Evolutionary conservation across 2,113 vertebrate species (phyloP), one percentile per base, ranked within the genome.

Genomic region (Stigmatopora nigra): DNA sequence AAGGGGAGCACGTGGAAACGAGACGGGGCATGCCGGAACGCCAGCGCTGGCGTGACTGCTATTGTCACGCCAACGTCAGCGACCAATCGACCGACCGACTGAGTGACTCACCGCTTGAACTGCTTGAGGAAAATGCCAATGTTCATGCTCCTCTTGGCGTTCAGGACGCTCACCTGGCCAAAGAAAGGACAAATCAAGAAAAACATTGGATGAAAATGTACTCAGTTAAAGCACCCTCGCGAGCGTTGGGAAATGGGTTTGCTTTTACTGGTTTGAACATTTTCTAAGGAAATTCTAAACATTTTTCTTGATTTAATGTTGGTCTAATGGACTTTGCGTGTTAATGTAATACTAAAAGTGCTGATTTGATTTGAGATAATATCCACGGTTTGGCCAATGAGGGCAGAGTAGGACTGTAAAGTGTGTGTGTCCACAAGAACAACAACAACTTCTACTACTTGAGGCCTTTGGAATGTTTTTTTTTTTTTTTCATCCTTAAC

Each of bases 71-170:
- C 17, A n/a, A n/a, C 2, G 19, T 11, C 44, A 8, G 55, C 80
- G 69, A 87, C 25, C 3, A 31, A 31, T 3, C 25, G 25, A 31
- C 25, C 25, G 25, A 31, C 25, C 3, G 25, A 31, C 25, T 31
- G 25, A 31, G 3, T 31, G 2, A 31, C 91, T 91, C 75, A 92
- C 92, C 92, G 83, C 72, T 85, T 93, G 62, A 93, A 90, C 75
- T 92, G 92, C 78, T 92, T 93, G 6, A 93, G 89, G 79, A 93
- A 92, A 72, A 93, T 92, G 38, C 90, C 89, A 31, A 93, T 78
- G 73, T 92, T 92, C 87, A 93, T 91, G 73, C 85, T 91, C 60
- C 88, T 90, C 86, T 93, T 93, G 58, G 91, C 76, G 63, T 72
- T 83, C 46, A 93, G 84, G 68, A 93, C 84, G 53, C 87, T 83